Evolutionary conservation across 2,113 vertebrate species (phyloP).

Genomic region (Daboia siamensis): DNA sequence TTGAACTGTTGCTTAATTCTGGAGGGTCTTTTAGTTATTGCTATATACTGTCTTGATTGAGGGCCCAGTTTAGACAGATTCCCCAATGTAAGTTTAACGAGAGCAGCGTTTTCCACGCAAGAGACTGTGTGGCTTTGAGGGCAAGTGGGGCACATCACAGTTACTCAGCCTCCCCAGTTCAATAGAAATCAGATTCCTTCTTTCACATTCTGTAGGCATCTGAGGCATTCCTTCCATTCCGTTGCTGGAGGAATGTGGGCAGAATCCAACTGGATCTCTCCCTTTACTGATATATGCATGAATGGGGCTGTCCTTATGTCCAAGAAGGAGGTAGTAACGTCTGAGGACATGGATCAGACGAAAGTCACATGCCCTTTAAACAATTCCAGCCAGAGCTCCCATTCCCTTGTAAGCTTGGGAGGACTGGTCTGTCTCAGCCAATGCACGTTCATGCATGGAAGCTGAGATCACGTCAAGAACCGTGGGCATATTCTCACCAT

Average conservation of each 20-base stretch:
- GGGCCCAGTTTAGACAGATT: not conserved
- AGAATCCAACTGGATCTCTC: not conserved
- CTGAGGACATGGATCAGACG: not conserved
- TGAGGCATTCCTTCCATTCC: not conserved
- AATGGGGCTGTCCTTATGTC: not conserved
- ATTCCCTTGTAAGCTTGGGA: not conserved
- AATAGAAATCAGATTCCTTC: not conserved
- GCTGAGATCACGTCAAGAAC: not conserved
- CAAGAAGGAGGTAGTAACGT: not conserved
- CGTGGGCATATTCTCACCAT: constrained; percentile 38
- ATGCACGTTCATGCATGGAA: constrained; percentile 18
- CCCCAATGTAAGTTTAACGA: not conserved
- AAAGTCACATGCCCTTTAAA: constrained; percentile 26
- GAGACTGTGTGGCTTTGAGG: not conserved
- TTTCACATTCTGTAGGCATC: not conserved
- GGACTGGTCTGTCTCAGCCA: constrained; percentile 18
- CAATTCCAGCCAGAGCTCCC: rapidly evolving
- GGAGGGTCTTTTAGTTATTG: constrained; percentile 11
- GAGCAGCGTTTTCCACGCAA: not conserved
- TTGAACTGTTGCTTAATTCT: constrained; percentile 36
- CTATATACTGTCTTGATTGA: not conserved
- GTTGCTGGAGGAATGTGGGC: not conserved
- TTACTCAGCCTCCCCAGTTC: not conserved
- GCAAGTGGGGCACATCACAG: rapidly evolving
- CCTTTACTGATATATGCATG: not conserved